Evolutionary conservation across 2,113 vertebrate genomes (phyloP), one percentile per base, ranked within the genome.

Genomic region (Porphyrio hochstetteri): DNA sequence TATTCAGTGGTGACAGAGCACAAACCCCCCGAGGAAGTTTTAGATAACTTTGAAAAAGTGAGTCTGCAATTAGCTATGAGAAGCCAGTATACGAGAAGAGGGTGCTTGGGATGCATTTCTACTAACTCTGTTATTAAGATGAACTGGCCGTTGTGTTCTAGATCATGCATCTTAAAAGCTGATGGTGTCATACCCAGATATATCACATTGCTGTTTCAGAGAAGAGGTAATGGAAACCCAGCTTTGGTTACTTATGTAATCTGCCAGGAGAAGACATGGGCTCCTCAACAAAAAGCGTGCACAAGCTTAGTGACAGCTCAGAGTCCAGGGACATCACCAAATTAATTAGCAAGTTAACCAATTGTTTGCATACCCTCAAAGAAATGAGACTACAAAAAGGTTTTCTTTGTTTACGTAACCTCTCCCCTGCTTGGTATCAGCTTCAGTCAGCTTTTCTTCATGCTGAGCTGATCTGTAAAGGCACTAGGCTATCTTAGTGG

Each of bases 321-420:
- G 88, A 92, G 94, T 96, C 74, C 95, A 96, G 77, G 80, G 92
- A 71, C 86, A 77, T 46, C 75, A 79, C 44, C 59, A 86, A 86
- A 76, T 79, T 70, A 86, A 95, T 81, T 68, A 93, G 53, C 69
- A 88, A 92, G 82, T 72, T 92, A 93, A 89, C 81, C 69, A 75
- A 14, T 19, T 76, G 65, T 84, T 92, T 91, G 72, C 61, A 33
- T 65, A 48, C 48, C 17, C 40, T 82, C 40, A 88, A 86, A 88
- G 81, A 87, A 93, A 65, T 65, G 31, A 76, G 61, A 40, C 69
- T 82, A 52, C 36, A 65, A 29, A 68, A 86, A 31, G n/a, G 20
- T n/a, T 91, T 84, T 80, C 21, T 88, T 76, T 95, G 81, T 86
- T 82, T 84, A 72, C 12, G 15, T 92, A 96, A 96, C 96, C 92